Base-by-base conservation (phyloP, 2,888 invertebrate genomes). In the Eupithecia vulgata region DNA sequence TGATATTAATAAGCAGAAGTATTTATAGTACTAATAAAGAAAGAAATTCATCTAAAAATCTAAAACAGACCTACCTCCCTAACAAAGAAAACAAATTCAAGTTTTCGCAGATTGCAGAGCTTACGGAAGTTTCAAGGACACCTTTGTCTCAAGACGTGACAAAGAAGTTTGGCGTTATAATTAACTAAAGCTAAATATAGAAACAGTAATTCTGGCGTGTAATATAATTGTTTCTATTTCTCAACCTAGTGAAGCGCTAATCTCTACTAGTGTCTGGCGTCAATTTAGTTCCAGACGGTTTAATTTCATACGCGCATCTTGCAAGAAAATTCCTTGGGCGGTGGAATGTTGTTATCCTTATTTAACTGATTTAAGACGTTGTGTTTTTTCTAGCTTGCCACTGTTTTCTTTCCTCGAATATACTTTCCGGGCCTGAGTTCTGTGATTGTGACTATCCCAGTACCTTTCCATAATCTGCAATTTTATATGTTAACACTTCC, bases 271-370 rank as follows among this genome's bases (percentile, higher is more conserved):
- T 81, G 85, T 84, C 84, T 85, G 86, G 84, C 78, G 80, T 85
- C 88, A 89, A 91, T 91, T 89, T 86, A 86, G 78, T 81, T 79
- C 86, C 90, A 93, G 93, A 93, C 93, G 83, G 83, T 81, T 89
- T 87, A 87, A 90, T 88, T 85, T 79, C 76, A 76, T 76, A 84
- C 80, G 77, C 78, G 75, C 79, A 82, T 79, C 87, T 85, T 84
- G 83, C 83, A 81, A 80, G 83, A 83, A 82, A 85, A 85, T 81
- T 83, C 76, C 80, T 67, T 80, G 68, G 76, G 72, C 68, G 57
- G 68, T 72, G 68, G 70, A 70, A 70, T 72, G 74, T 80, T 73
- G 76, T 71, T 71, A 73, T 76, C 67, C 71, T 37, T 75, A 72
- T 74, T 76, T 68, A 74, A 34, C 68, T 68, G 70, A 67, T 69